Evolutionary conservation across 2,888 invertebrate genomes (phyloP).

Genomic region (Aelia acuminata): DNA sequence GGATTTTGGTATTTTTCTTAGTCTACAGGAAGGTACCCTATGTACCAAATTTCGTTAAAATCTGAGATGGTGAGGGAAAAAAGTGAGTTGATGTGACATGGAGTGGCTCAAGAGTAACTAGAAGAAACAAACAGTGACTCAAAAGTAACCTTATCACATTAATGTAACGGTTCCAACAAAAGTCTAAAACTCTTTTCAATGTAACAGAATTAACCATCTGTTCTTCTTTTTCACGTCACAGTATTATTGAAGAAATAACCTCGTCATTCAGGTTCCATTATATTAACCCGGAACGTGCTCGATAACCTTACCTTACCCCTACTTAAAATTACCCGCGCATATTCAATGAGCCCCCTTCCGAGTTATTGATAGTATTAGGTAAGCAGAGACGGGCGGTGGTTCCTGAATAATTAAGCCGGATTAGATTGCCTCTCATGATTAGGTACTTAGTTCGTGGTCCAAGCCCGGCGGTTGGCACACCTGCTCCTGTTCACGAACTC

Average conservation of each 20-base stretch:
- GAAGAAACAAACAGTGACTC: too few species aligned
- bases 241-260: neutral
- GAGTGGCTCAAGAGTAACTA: too few species aligned
- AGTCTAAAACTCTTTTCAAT: too few species aligned
- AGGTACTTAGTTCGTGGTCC: slow-evolving; percentile 35
- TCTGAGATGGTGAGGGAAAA: too few species aligned
- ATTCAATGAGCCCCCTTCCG: neutral
- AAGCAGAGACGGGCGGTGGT: neutral
- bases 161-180: too few species aligned
- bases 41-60: too few species aligned
- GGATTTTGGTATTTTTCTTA: too few species aligned
- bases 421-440: slow-evolving; percentile 8
- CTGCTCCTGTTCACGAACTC: slow-evolving; percentile 48
- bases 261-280: neutral
- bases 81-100: too few species aligned
- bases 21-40: too few species aligned
- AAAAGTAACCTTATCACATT: too few species aligned
- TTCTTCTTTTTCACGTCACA: too few species aligned
- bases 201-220: too few species aligned
- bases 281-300: neutral
- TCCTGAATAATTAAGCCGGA: slow-evolving; percentile 2
- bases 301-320: neutral
- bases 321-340: neutral
- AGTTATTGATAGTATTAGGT: slow-evolving; percentile 9
- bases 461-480: slow-evolving; percentile 17